A percentile compares a stretch with the other conserved stretches of the same genome.
Conservation (phyloP, 2,888 invertebrate species). For the Macropis europaea region DNA sequence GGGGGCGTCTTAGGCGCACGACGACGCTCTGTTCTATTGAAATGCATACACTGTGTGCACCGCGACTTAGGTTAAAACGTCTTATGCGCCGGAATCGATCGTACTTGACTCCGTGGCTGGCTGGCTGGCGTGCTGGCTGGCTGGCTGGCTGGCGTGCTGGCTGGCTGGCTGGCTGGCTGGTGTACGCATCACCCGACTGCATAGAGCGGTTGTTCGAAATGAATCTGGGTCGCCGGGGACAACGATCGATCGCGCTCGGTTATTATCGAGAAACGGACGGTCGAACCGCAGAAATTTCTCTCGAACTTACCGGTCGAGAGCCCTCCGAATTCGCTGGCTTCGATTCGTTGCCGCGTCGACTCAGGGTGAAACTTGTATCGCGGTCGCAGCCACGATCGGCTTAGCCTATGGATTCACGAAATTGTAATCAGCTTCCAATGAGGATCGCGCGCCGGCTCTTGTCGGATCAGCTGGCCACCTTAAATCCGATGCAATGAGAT, state of each 20-base stretch:
- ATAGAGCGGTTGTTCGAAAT: conserved; percentile 39
- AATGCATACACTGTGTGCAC: conserved; percentile 24
- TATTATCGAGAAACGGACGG: conserved; percentile 44
- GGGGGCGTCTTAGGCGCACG: conserved; percentile 17
- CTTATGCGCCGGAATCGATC: conserved; percentile 48
- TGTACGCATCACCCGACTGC: conserved; percentile 31
- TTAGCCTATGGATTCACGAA: conserved; percentile 15
- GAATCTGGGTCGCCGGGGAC: conserved; percentile 53
- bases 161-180: too few species aligned
- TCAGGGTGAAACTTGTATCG: not conserved
- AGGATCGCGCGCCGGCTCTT: not conserved
- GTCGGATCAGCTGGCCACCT: conserved; percentile 23
- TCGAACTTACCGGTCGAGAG: not conserved
- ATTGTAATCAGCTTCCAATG: conserved; percentile 25
- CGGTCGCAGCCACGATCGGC: not conserved
- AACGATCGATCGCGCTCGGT: conserved; percentile 42
- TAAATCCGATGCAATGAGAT: conserved; percentile 24
- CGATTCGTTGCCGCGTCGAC: too few species aligned
- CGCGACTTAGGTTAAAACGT: conserved; percentile 34
- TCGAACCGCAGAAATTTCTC: conserved; percentile 34
- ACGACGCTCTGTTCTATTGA: conserved; percentile 22
- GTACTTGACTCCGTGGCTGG: conserved; percentile 1
- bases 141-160: too few species aligned
- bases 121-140: too few species aligned
- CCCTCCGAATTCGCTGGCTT: conserved; percentile 5